Evolutionary conservation across 2,797 vertebrate species (phyloP).

Genomic region (Nyctalus aviator): DNA sequence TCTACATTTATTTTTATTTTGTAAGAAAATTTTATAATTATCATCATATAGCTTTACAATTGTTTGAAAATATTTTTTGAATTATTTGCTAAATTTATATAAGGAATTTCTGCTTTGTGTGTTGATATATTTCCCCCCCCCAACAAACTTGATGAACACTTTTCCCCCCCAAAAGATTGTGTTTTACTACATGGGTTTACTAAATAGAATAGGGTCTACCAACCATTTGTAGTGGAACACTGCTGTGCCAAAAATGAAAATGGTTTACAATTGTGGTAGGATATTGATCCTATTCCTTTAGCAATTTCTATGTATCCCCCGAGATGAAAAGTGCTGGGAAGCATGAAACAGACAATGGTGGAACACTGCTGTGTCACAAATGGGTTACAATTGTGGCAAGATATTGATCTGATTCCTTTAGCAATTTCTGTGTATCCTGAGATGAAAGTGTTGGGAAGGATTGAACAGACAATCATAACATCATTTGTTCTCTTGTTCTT

Average conservation of each 20-base stretch:
- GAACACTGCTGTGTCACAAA: background rate
- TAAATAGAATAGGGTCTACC: accelerated
- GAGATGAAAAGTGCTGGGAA: background rate
- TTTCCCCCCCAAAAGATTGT: background rate
- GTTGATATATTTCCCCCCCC: background rate
- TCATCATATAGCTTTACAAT: background rate
- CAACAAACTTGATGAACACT: background rate
- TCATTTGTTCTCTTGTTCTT: background rate
- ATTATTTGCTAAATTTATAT: background rate
- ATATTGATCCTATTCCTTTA: background rate
- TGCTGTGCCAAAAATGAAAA: background rate
- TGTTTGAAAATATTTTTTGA: background rate
- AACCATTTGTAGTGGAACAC: background rate
- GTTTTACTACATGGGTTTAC: background rate
- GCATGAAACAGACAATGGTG: background rate
- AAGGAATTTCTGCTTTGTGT: background rate
- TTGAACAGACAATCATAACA: background rate
- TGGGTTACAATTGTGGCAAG: background rate
- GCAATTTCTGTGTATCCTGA: background rate
- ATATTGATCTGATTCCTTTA: background rate
- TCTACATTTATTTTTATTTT: background rate
- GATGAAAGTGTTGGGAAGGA: background rate
- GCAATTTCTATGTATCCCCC: background rate
- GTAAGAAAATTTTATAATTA: background rate
- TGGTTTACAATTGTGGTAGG: background rate